Evolutionary conservation across 2,888 invertebrate genomes (phyloP), one percentile per base, ranked within the genome.

Genomic region (Nowickia ferox): DNA sequence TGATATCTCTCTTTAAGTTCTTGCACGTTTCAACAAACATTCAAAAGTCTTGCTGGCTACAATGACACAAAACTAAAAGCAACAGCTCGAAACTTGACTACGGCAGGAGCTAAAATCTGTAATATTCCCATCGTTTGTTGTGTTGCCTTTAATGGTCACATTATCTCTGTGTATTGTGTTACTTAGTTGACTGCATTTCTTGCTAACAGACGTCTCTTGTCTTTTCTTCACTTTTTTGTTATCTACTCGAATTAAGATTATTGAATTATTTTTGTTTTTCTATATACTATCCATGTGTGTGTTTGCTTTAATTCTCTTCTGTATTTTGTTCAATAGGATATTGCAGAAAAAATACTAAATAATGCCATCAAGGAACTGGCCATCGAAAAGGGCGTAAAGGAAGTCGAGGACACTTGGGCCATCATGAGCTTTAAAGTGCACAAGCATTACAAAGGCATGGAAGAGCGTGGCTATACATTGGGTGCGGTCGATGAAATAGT

Each of bases 361-460:
- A 96, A 96, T 91, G 98, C 98, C 44, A 96, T 97, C 87, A 98
- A 98, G 93, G 98, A 98, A 92, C 93, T 98, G 90, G 95, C 96
- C n/a, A 98, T 98, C 89, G 98, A 98, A 92, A 96, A 96, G 88
- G 97, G 97, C 15, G 96, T 98, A 0, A 96, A 95, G 89, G 97
- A 97, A 68, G 95, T 98, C 0, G 95, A 96, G 75, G 96, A 97
- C 42, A 94, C 95, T 0, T 97, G 97, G 97, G 94, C 94, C 0
- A 92, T 87, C 10, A 94, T 96, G 91, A 89, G 93, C 48, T 96
- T 97, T 90, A 94, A 94, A 0, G 94, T 96, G 2, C 87, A 94
- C 30, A 95, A 95, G 42, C 96, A 97, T 90, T 94, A 93, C 89
- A 96, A 96, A 93, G 95, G 96, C 15, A 94, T 93, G 1, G 96